Evolutionary conservation across 2,888 invertebrate genomes (phyloP).

Genomic region (Sicus ferrugineus): DNA sequence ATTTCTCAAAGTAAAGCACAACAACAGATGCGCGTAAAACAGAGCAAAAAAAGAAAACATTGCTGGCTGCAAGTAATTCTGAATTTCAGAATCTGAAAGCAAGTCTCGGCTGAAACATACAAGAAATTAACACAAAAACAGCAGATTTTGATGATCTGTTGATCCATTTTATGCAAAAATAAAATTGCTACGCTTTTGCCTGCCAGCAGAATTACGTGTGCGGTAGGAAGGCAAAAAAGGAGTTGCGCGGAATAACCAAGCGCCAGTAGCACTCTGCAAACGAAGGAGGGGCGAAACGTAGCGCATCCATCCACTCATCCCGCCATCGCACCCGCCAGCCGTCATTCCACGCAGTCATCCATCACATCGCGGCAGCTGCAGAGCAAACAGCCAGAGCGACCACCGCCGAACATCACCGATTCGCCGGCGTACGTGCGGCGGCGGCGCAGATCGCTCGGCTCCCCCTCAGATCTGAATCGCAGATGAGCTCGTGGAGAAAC

Average conservation of each 20-base stretch:
- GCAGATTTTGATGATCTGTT: conserved; percentile 31
- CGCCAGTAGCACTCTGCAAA: conserved; percentile 25
- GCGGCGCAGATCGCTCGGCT: too few species aligned
- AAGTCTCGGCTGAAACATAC: too few species aligned
- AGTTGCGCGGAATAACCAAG: conserved; percentile 7
- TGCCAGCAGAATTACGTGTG: conserved; percentile 2
- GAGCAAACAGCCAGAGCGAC: not conserved
- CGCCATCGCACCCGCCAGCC: not conserved
- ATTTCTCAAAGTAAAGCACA: not conserved
- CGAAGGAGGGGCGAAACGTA: not conserved
- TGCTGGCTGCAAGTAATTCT: not conserved
- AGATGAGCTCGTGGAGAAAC: too few species aligned
- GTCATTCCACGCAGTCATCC: not conserved
- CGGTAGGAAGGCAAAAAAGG: not conserved
- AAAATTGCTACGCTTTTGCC: conserved; percentile 28
- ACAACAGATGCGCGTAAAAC: not conserved
- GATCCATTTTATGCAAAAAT: conserved; percentile 34
- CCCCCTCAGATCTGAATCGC: conserved; percentile 15
- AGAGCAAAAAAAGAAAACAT: not conserved
- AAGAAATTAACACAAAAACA: not conserved
- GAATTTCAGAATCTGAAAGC: too few species aligned
- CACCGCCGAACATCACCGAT: not conserved
- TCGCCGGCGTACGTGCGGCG: too few species aligned
- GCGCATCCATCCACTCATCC: not conserved
- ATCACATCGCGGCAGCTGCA: not conserved